These are phyloP conservation scores for Microctonus brassicae DNA, from an alignment of 2,888 invertebrate genomes.

Conservation along the genomic window DNA sequence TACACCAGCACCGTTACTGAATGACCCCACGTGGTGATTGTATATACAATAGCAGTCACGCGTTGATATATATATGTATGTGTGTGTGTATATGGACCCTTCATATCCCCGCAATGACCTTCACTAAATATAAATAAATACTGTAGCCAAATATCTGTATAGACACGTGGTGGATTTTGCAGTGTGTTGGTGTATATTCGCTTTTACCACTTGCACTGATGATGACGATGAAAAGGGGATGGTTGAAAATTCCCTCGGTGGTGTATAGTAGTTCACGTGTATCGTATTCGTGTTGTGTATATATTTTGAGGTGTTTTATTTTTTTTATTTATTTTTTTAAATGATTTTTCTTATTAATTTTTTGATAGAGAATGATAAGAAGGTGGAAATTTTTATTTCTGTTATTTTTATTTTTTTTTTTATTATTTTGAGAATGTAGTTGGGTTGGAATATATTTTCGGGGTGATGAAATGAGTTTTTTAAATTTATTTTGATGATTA, in stretches of 20 bases:
- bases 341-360: too few species aligned
- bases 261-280: conserved; percentile 1
- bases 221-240: neutral
- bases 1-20: conserved; percentile 5
- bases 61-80: neutral
- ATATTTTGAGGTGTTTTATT: too few species aligned
- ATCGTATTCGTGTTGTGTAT: too few species aligned
- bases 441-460: too few species aligned
- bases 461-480: too few species aligned
- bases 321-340: too few species aligned
- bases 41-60: conserved; percentile 57
- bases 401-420: too few species aligned
- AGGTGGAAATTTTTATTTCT: too few species aligned
- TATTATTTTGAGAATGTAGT: too few species aligned
- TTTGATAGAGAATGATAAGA: too few species aligned
- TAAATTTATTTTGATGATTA: too few species aligned
- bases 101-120: conserved; percentile 34
- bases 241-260: neutral
- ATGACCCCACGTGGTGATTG: conserved; percentile 63
- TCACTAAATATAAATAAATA: conserved; percentile 16
- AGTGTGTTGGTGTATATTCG: neutral
- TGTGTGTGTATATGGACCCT: neutral
- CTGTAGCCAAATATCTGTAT: neutral
- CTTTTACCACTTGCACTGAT: neutral
- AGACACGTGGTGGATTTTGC: neutral